Evolutionary conservation across 2,797 vertebrate species (phyloP).

Genomic region (Malacoctenus gilli): DNA sequence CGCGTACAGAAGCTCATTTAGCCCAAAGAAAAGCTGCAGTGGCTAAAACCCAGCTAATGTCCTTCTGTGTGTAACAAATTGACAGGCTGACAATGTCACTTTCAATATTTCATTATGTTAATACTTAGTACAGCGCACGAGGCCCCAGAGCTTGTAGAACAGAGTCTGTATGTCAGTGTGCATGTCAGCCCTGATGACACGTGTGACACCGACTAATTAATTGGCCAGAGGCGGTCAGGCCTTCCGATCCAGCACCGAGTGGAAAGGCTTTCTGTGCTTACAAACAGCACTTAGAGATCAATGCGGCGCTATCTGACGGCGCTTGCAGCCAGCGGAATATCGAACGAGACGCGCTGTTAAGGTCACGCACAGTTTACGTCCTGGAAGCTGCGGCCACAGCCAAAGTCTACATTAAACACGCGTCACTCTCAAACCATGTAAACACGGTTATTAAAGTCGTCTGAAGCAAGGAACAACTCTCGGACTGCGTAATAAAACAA

Average conservation of each 20-base stretch:
- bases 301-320: constrained; percentile 35
- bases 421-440: constrained; percentile 8
- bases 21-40: constrained; percentile 6
- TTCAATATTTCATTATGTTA: constrained; percentile 37
- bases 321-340: constrained; percentile 32
- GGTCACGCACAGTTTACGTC: constrained; percentile 38
- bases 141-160: constrained; percentile 12
- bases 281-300: constrained; percentile 46
- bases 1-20: constrained; percentile 1
- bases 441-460: constrained; percentile 27
- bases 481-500: constrained; percentile 8
- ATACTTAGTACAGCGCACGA: not conserved
- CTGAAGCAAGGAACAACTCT: not conserved
- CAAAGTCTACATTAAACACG: constrained; percentile 18
- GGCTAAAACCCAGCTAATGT: constrained; percentile 19
- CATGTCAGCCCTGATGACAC: constrained; percentile 41
- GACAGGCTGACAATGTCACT: constrained; percentile 28
- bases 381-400: constrained; percentile 13
- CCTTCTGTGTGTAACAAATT: constrained; percentile 15
- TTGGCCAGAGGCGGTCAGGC: constrained; percentile 38
- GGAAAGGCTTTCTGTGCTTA: constrained; percentile 20
- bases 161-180: constrained; percentile 18
- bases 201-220: constrained; percentile 51
- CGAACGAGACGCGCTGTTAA: constrained; percentile 34
- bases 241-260: constrained; percentile 24